Evolutionary conservation across 1,140 invertebrate species (phyloP), one percentile per base, ranked within the genome.

Genomic region (Hermetia illucens): DNA sequence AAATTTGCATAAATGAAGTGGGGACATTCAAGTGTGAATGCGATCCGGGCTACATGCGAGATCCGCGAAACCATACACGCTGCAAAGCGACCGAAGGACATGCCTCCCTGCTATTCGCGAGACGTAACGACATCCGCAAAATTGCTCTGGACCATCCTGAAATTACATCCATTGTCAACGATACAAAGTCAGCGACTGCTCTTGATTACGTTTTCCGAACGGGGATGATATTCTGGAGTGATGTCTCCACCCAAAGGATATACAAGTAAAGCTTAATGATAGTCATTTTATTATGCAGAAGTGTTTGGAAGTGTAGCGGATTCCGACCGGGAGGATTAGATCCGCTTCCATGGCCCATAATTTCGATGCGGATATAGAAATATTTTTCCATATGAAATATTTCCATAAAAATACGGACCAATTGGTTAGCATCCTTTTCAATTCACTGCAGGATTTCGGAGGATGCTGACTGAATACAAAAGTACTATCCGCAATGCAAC

Each of bases 21-120:
- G 93, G 91, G 1, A 73, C 75, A 3, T 96, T 82, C 65, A 93
- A 95, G 60, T 98, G 95, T 58, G 79, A 82, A 48, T 98, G 95
- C 57, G 66, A 79, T 24, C 50, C 70, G 1, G 91, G 90, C 5
- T 98, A 97, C 58, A 72, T 81, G 36, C 64, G 82, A 36, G 88
- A 92, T 58, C 84, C 84, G 0, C 70, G 77, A 19, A 80, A 90
- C 53, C 69, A 77, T 36, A 86, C 81, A 2, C 69, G 75, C 16
- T 95, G 89, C 60, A 91, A 90, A 65, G 86, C 86, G 1, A 75
- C 78, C 2, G 84, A 89, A 57, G 85, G 84, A 10, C 84, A 87
- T 47, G 81, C 84, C 2, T 85, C 82, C 12, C 61, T 91, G 1
- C 62, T 94, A 5, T 85, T 92, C 52, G 79, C 87, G 0, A 71